Base-by-base conservation (phyloP, 2,888 invertebrate species). In the Xylota sylvarum region DNA sequence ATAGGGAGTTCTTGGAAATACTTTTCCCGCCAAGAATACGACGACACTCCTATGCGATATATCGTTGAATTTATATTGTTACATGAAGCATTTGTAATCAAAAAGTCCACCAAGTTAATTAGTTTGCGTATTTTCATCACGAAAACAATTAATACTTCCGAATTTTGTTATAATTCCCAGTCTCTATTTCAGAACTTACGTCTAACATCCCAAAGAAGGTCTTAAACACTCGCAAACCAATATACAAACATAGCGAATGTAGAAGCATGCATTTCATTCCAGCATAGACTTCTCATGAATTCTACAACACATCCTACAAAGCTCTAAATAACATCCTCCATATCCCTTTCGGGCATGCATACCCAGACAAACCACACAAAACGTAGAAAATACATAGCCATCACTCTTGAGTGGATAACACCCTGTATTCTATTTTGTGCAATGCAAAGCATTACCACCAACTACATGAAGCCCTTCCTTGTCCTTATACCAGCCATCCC, bases 391-490 rank as follows among this genome's bases (percentile, higher is more conserved):
- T 70, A 14, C n/a, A 17, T 7, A 1, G 6, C 40, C 55, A 43
- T 40, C 37, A 40, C 52, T 43, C n/a, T 30, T 9, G 19, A 17
- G 35, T 43, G 48, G 56, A 76, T 58, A 76, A 56, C 76, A 67
- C 43, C 37, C 37, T 67, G 23, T 62, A 23, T 46, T 52, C 52
- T 19, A 62, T 60, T 69, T 67, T 43, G 43, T 69, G 60, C 67
- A 78, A 43, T 69, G 52, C 40, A 60, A 60, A 43, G 52, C 60
- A 58, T 65, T 60, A 40, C 50, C 55, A 40, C 19, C 65, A 46
- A 12, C 19, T 27, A 30, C 40, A 55, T 2, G n/a, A 19, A 14
- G 4, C 5, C 5, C 12, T 19, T 19, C n/a, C 5, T 14, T 12
- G 4, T 27, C 9, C 50, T 14, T 56, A 19, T 10, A 32, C 30